A percentile compares a stretch with the other conserved stretches of the same genome.
phyloP scores from a whole-genome alignment of 2,888 invertebrate genomes.

The Graphium colonna region DNA sequence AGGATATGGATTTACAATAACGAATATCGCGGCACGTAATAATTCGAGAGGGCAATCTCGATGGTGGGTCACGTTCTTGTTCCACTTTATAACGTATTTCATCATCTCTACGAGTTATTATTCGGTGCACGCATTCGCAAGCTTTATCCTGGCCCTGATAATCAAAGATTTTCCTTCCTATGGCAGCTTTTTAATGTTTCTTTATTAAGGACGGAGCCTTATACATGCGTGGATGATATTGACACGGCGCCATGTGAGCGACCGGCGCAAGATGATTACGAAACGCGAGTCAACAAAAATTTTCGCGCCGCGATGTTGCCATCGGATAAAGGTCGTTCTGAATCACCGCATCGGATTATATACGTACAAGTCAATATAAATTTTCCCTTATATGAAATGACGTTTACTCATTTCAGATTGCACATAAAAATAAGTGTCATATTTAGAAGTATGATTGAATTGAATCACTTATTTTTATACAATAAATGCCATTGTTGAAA shows the following conservation, averaged over 20 bases:
- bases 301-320: conserved; percentile 51
- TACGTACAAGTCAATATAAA: conserved; percentile 31
- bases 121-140: conserved; percentile 17
- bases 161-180: conserved; percentile 24
- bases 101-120: conserved; percentile 15
- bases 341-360: conserved; percentile 34
- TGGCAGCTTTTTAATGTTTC: conserved; percentile 11
- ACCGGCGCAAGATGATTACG: conserved; percentile 50
- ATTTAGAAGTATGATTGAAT: too few relatives aligned
- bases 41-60: conserved; percentile 16
- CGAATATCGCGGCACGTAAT: conserved; percentile 7
- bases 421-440: too few relatives aligned
- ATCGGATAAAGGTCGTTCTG: conserved; percentile 46
- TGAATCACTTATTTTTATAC: too few relatives aligned
- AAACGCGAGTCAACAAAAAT: conserved; percentile 55
- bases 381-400: conserved; percentile 25
- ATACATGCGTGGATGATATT: background rate
- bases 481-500: too few relatives aligned
- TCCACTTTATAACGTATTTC: conserved; percentile 16
- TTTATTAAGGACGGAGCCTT: background rate
- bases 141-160: conserved; percentile 18
- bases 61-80: conserved; percentile 18
- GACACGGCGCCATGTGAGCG: conserved; percentile 26
- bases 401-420: too few relatives aligned
- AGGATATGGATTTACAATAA: background rate